These are phyloP conservation scores for Volucella inflata DNA, from an alignment of 2,888 invertebrate genomes.

Conservation along the genomic window DNA sequence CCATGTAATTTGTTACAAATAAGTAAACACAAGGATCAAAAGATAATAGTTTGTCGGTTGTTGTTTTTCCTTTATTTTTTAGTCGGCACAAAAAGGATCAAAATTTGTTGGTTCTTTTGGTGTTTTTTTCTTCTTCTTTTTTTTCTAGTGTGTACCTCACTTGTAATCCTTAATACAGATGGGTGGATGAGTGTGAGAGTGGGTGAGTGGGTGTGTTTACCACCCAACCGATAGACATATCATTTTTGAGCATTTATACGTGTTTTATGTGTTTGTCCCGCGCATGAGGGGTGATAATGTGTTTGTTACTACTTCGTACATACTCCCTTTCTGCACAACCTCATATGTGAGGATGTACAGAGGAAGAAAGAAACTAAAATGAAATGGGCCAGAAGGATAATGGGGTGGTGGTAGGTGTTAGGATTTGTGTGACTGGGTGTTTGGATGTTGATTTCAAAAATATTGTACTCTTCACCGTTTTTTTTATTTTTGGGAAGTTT, in stretches of 20 bases:
- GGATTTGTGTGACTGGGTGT: conserved; percentile 27
- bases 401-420: neutral
- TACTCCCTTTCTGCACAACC: no score
- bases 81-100: conserved; percentile 58
- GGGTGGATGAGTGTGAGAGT: conserved; percentile 20
- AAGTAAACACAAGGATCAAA: conserved; percentile 75
- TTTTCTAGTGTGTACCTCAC: conserved; percentile 36
- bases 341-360: conserved; percentile 11
- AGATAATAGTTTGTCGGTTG: conserved; percentile 72
- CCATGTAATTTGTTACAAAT: conserved; percentile 75
- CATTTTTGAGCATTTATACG: conserved; percentile 69
- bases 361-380: conserved; percentile 38
- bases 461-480: conserved; percentile 43
- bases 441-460: conserved; percentile 48
- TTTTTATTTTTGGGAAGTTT: conserved; percentile 38
- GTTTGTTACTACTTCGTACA: conserved; percentile 32
- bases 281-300: conserved; percentile 64
- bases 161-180: conserved; percentile 51
- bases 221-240: conserved; percentile 65
- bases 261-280: conserved; percentile 66
- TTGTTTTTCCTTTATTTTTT: conserved; percentile 19
- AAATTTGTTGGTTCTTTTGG: conserved; percentile 26
- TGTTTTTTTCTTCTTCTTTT: conserved; percentile 41
- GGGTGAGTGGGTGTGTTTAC: neutral
- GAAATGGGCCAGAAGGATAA: conserved; percentile 74